Conservation (phyloP, 2,113 vertebrate species). For the Raphicerus campestris region DNA sequence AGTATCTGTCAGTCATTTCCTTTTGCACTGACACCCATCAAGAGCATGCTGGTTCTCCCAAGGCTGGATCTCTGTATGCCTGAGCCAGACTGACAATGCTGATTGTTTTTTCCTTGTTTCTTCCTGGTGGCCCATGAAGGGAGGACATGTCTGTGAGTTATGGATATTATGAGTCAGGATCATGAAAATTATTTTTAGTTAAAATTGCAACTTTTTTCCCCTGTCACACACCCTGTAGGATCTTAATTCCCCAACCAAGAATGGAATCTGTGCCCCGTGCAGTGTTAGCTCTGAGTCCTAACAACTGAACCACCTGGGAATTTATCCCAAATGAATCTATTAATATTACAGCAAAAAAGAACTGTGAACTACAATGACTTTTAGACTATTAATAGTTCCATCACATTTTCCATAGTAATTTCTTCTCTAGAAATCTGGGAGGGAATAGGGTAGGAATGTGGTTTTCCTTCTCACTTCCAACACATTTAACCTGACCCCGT, state of each 20-base stretch:
- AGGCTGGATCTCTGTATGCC: not conserved
- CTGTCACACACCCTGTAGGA: not conserved
- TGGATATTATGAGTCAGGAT: not conserved
- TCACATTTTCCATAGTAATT: not conserved
- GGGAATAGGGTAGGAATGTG: not conserved
- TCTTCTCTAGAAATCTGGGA: not conserved
- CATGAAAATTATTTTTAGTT: not conserved
- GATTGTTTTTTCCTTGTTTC: not conserved
- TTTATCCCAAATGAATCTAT: not conserved
- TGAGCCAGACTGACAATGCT: not conserved
- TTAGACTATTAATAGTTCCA: not conserved
- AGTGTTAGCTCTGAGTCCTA: not conserved
- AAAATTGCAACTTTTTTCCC: not conserved
- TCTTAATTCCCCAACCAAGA: not conserved
- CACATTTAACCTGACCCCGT: not conserved
- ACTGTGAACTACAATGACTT: not conserved
- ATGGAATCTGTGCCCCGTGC: not conserved
- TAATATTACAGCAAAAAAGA: not conserved
- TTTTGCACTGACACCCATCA: not conserved
- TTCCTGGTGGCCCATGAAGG: not conserved
- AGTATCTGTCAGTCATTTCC: not conserved
- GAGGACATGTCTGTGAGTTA: not conserved
- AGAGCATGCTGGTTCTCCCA: not conserved
- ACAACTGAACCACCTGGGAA: not conserved
- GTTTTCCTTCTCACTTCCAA: not conserved